These are phyloP conservation scores for Cyprinodon tularosa DNA, from an alignment of 2,113 vertebrate species.

Conservation along the genomic window DNA sequence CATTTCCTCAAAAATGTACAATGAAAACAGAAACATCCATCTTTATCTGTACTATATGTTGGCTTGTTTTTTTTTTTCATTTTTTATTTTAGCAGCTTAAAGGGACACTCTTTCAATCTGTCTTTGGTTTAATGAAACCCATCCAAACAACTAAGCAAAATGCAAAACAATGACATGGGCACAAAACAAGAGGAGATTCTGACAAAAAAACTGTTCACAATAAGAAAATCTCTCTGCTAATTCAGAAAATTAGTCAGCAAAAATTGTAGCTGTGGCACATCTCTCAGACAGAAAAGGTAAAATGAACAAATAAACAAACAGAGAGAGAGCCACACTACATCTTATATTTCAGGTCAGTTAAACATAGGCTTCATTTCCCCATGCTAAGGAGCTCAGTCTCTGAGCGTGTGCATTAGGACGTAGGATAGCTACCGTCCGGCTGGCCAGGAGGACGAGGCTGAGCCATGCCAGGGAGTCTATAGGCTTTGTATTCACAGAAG, in stretches of 20 bases:
- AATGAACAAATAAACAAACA: conserved; percentile 32
- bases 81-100: conserved; percentile 60
- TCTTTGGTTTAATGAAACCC: conserved; percentile 82
- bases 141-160: conserved; percentile 57
- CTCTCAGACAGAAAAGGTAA: conserved; percentile 39
- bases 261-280: conserved; percentile 64
- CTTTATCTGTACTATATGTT: conserved; percentile 58
- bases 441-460: conserved; percentile 73
- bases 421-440: conserved; percentile 84
- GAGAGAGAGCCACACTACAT: conserved; percentile 61
- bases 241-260: conserved; percentile 71
- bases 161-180: conserved; percentile 60
- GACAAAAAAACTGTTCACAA: conserved; percentile 52
- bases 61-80: conserved; percentile 54
- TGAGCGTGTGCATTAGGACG: conserved; percentile 82
- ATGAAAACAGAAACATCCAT: conserved; percentile 39
- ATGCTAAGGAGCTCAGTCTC: conserved; percentile 87
- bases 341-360: conserved; percentile 68
- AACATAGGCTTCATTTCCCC: conserved; percentile 75
- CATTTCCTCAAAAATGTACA: conserved; percentile 60
- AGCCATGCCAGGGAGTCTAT: conserved; percentile 76
- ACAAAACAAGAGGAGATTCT: conserved; percentile 58
- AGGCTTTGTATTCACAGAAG: conserved; percentile 84
- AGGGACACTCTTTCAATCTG: conserved; percentile 78
- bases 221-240: conserved; percentile 69